Conservation (phyloP, 2,113 vertebrate genomes). For the Myiozetetes cayanensis region DNA sequence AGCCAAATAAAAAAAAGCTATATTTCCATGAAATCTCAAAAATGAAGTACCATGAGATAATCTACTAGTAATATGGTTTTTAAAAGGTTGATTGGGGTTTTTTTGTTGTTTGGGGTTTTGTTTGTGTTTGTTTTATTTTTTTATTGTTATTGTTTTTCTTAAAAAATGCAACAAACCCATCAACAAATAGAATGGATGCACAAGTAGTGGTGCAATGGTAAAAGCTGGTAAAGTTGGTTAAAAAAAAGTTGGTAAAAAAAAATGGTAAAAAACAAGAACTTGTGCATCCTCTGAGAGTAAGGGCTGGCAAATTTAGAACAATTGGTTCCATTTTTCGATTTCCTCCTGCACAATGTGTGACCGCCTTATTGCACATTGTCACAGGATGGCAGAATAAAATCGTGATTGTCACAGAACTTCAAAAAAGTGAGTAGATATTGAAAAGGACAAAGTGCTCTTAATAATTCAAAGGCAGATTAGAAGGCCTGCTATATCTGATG, state of each 20-base stretch:
- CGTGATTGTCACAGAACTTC: not conserved
- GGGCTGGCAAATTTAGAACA: not conserved
- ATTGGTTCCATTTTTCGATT: not conserved
- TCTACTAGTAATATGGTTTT: not conserved
- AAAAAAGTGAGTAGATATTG: not conserved
- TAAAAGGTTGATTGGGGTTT: not conserved
- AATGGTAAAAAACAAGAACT: not conserved
- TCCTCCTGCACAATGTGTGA: not conserved
- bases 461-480: not conserved
- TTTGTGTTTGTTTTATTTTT: not conserved
- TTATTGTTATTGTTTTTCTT: not conserved
- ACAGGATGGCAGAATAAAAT: not conserved
- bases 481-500: not conserved
- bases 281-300: not conserved
- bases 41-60: not conserved
- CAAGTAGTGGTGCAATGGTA: not conserved
- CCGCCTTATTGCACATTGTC: not conserved
- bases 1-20: not conserved
- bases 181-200: not conserved
- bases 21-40: not conserved
- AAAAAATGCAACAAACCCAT: not conserved
- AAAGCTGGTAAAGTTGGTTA: not conserved
- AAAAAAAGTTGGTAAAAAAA: too few species aligned
- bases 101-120: not conserved
- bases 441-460: not conserved